These are phyloP conservation scores for Metellina segmentata DNA, from an alignment of 2,888 invertebrate species.

Conservation along the genomic window DNA sequence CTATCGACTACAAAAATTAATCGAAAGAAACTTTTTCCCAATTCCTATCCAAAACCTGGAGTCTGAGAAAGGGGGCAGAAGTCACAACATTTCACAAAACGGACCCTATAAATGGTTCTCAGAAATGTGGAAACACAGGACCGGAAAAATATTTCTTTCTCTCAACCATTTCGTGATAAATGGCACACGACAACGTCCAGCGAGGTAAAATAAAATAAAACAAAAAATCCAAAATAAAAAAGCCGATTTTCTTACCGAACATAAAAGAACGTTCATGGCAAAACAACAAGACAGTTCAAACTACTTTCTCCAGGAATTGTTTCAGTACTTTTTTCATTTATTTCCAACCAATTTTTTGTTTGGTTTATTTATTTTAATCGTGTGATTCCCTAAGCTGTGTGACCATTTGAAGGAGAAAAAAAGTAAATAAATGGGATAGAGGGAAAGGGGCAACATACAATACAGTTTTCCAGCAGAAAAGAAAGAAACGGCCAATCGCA, in stretches of 20 bases:
- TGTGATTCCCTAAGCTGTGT: conserved; percentile 60
- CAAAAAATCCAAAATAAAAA: conserved; percentile 17
- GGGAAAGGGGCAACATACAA: conserved; percentile 4
- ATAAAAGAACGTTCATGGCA: conserved; percentile 9
- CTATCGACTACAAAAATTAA: background rate
- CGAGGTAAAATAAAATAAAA: conserved; percentile 7
- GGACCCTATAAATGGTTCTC: background rate
- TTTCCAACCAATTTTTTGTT: conserved; percentile 24
- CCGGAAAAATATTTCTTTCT: background rate
- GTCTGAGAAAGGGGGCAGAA: background rate
- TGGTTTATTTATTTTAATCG: conserved; percentile 63
- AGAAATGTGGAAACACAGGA: background rate
- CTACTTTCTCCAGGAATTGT: conserved; percentile 68
- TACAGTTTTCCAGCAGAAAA: background rate
- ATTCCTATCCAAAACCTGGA: too few species aligned
- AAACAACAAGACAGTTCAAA: conserved; percentile 53
- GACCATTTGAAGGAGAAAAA: conserved; percentile 50
- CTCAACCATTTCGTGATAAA: conserved; percentile 28
- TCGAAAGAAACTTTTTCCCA: background rate
- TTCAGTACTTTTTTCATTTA: conserved; percentile 57
- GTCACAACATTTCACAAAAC: background rate
- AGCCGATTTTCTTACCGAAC: conserved; percentile 27
- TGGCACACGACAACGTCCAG: conserved; percentile 32
- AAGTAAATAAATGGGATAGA: conserved; percentile 22
- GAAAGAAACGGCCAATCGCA: background rate